Evolutionary conservation across 2,888 invertebrate species (phyloP).

Genomic region (Thysanoteuthis rhombus): DNA sequence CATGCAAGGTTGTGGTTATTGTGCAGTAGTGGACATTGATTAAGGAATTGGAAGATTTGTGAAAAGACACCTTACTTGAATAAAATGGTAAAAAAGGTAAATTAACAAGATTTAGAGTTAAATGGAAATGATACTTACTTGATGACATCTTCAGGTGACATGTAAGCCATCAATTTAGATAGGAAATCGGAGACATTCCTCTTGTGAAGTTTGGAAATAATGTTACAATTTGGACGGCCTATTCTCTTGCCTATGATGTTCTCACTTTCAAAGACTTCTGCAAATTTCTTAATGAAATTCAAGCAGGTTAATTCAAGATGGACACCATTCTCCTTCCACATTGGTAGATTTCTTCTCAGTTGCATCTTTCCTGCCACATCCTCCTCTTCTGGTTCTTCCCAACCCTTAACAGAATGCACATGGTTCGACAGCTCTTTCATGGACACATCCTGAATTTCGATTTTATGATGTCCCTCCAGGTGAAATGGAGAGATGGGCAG

Average conservation of each 20-base stretch:
- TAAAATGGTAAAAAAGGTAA: too few relatives aligned
- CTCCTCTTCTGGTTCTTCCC: conserved; percentile 26
- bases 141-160: background rate
- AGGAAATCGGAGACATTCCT: background rate
- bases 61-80: too few relatives aligned
- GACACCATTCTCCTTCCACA: background rate
- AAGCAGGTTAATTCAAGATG: background rate
- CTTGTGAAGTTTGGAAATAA: background rate
- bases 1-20: too few relatives aligned
- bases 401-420: background rate
- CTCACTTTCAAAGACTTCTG: background rate
- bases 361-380: background rate
- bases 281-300: background rate
- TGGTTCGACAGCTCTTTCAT: background rate
- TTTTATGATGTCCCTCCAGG: background rate
- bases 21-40: too few relatives aligned
- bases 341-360: background rate
- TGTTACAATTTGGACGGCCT: background rate
- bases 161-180: background rate
- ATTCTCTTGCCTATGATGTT: conserved; percentile 25
- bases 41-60: too few relatives aligned
- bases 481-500: background rate
- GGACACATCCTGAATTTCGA: background rate
- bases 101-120: background rate
- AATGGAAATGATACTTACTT: background rate